Conservation (phyloP, 1,140 invertebrate species). For the Onthophagus taurus region DNA sequence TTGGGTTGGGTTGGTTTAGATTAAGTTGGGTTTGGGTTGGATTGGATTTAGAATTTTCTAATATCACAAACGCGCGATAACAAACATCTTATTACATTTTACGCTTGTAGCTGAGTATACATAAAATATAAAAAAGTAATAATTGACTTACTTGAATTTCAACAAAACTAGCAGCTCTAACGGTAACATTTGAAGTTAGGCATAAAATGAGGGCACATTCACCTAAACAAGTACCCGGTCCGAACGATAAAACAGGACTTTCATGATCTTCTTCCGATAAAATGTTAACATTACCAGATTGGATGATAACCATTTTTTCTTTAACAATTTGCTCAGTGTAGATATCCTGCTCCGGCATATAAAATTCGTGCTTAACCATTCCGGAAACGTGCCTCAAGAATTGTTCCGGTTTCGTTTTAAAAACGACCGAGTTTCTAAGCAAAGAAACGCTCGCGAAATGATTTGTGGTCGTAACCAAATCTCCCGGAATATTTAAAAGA, state of each 20-base stretch:
- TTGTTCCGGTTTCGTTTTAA: slow-evolving; percentile 24
- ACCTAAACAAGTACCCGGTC: slow-evolving; percentile 38
- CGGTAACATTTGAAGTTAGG: slow-evolving; percentile 39
- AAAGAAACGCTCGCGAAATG: background rate
- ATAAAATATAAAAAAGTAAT: background rate
- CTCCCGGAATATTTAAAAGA: slow-evolving; percentile 7
- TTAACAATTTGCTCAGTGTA: slow-evolving; percentile 39
- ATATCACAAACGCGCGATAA: too few species aligned
- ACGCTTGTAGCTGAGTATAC: too few species aligned
- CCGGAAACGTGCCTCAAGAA: slow-evolving; percentile 38
- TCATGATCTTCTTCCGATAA: slow-evolving; percentile 42
- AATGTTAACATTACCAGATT: slow-evolving; percentile 38
- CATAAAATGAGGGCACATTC: slow-evolving; percentile 39
- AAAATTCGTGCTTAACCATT: slow-evolving; percentile 37
- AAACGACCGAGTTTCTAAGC: slow-evolving; percentile 7
- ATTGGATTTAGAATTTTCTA: too few species aligned
- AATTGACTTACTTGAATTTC: slow-evolving; percentile 34
- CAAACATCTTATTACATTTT: too few species aligned
- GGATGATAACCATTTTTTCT: slow-evolving; percentile 30
- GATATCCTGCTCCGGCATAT: slow-evolving; percentile 34
- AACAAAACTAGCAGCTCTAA: slow-evolving; percentile 39
- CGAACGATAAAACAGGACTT: slow-evolving; percentile 40
- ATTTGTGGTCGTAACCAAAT: background rate
- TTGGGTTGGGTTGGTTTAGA: too few species aligned
- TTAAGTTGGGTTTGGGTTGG: background rate